Percentiles rank a stretch among this genome's conserved stretches.
These are phyloP conservation scores for Tamandua tetradactyla DNA, from an alignment of 2,797 vertebrate genomes.

Conservation along the genomic window DNA sequence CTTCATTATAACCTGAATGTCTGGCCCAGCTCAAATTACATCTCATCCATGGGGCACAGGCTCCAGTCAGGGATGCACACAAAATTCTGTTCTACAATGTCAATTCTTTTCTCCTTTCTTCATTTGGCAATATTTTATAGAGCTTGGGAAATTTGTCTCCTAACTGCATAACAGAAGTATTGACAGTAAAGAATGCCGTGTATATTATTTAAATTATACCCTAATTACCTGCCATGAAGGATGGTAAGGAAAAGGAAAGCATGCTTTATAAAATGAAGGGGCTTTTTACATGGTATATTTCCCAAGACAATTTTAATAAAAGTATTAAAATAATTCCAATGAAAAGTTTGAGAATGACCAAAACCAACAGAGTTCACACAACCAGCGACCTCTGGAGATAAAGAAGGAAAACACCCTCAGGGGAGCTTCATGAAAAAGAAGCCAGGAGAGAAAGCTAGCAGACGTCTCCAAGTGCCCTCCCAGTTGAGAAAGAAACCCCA, in stretches of 20 bases:
- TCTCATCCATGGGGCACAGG: neutral
- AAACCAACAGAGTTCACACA: too few species aligned
- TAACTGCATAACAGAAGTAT: neutral
- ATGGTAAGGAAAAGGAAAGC: neutral
- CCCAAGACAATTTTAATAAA: neutral
- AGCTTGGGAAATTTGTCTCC: neutral
- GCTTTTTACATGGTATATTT: neutral
- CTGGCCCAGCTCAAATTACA: neutral
- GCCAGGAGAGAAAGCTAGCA: too few species aligned
- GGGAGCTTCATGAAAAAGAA: too few species aligned
- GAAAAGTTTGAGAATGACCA: too few species aligned
- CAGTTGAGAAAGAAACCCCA: too few species aligned
- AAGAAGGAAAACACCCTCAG: too few species aligned
- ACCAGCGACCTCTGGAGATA: too few species aligned
- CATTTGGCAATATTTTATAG: neutral
- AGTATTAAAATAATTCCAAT: neutral
- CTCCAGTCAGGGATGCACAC: too few species aligned
- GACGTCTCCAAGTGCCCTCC: too few species aligned
- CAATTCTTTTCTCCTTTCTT: neutral
- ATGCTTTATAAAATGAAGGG: neutral
- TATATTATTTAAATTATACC: neutral
- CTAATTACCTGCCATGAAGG: neutral
- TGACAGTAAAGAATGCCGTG: neutral
- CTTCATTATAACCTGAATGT: neutral
- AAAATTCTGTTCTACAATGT: neutral